phyloP scores from a whole-genome alignment of 2,797 vertebrate species.

The Leptodactylus fallax region DNA sequence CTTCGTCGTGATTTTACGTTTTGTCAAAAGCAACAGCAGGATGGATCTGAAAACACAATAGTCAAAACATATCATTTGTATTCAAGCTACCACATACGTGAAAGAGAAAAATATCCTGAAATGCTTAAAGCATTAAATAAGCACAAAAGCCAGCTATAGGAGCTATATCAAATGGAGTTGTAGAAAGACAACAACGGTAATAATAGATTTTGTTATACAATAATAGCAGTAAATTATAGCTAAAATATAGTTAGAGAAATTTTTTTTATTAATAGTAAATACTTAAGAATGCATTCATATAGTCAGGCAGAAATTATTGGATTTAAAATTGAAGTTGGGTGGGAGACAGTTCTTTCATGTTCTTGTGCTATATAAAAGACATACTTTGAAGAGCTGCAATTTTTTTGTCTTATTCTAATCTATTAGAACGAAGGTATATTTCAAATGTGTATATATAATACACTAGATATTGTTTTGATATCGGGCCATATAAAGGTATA shows the following conservation, averaged over 20 bases:
- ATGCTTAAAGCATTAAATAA: conserved; percentile 6
- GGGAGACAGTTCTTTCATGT: neutral
- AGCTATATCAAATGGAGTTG: neutral
- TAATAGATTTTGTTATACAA: conserved; percentile 5
- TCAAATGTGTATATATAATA: neutral
- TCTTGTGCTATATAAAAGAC: neutral
- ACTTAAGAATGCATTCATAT: neutral
- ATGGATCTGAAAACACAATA: conserved; percentile 27
- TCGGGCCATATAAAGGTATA: no score
- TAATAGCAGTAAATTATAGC: conserved; percentile 9
- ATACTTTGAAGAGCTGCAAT: neutral
- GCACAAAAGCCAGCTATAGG: conserved; percentile 3
- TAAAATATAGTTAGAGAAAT: neutral
- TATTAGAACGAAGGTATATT: neutral
- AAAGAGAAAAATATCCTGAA: conserved; percentile 25
- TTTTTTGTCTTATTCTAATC: neutral
- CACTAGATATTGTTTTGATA: no score
- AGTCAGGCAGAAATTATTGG: neutral
- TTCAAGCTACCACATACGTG: conserved; percentile 17
- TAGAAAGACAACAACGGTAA: neutral
- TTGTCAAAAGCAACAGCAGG: conserved; percentile 49
- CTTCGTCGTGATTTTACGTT: conserved; percentile 1
- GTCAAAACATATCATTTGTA: conserved; percentile 43
- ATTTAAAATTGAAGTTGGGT: neutral
- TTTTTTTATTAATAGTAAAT: neutral